Evolutionary conservation across 2,797 vertebrate genomes (phyloP), one percentile per base, ranked within the genome.

Genomic region (Crypturellus tataupa): DNA sequence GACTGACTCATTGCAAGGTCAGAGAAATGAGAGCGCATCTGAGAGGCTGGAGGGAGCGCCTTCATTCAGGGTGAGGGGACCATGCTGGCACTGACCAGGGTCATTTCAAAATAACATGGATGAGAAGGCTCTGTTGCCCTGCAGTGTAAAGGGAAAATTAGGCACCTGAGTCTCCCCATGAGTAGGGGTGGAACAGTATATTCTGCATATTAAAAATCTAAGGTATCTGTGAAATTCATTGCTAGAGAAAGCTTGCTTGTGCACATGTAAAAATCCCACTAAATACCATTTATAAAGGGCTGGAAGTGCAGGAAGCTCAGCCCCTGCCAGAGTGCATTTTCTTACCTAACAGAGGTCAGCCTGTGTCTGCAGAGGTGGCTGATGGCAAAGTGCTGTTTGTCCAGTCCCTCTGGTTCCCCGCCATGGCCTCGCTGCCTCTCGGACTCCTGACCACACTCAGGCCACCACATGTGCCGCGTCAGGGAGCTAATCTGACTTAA

Each of bases 401-500:
- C 60, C 56, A 85, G 64, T 39, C 88, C 29, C 37, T 37, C 42
- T 59, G n/a, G 29, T 53, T 82, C 79, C 67, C 79, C 89, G n/a
- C 24, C 42, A 7, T 1, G 1, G 64, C 64, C 62, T 55, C 42
- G 8, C 71, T 77, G 56, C 39, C 44, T 62, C 20, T 25, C 37
- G 60, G 42, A 37, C 53, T 89, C 60, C 71, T 87, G 51, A 77
- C 19, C 73, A 56, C n/a, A 3, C 42, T 87, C 44, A 15, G 6
- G 56, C 63, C 79, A 12, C 16, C 60, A 60, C 60, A 27, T 0
- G 39, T 12, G 58, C 58, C 56, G n/a, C 40, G 71, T 19, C 58
- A 82, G 58, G 75, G 35, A 87, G 53, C 14, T 93, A 14, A 31
- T 27, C 67, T 67, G 68, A 19, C 29, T 23, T 18, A 42, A 14